Evolutionary conservation across 2,888 invertebrate genomes (phyloP).

Genomic region (Caenorhabditis doughertyi): DNA sequence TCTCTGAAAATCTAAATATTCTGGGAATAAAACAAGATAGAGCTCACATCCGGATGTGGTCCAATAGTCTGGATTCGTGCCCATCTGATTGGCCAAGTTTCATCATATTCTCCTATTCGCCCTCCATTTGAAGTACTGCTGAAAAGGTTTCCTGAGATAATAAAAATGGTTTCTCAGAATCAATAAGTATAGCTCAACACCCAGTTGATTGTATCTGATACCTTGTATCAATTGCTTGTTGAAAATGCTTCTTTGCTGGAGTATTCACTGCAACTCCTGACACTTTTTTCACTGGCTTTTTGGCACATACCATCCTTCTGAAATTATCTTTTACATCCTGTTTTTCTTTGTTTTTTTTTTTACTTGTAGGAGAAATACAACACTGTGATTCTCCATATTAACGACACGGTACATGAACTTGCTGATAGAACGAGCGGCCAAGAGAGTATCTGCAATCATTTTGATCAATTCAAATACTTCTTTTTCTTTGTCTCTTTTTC

Average conservation of each 20-base stretch:
- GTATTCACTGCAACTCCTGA: conserved; percentile 66
- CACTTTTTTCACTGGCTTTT: conserved; percentile 53
- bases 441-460: conserved; percentile 70
- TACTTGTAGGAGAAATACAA: conserved; percentile 80
- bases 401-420: conserved; percentile 70
- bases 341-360: conserved; percentile 14
- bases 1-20: conserved; percentile 7
- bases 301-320: conserved; percentile 76
- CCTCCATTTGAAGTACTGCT: conserved; percentile 65
- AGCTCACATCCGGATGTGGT: conserved; percentile 53
- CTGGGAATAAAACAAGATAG: not conserved
- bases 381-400: conserved; percentile 81
- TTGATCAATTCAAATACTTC: conserved; percentile 18
- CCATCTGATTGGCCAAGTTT: conserved; percentile 81
- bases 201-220: no score
- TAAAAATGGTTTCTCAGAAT: no score
- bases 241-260: conserved; percentile 72
- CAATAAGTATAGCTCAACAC: no score
- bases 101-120: conserved; percentile 79
- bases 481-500: not conserved
- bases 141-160: not conserved
- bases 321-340: not conserved
- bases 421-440: conserved; percentile 81
- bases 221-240: conserved; percentile 71
- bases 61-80: conserved; percentile 69